phyloP scores from a whole-genome alignment of 2,113 vertebrate genomes.

The Laticauda colubrina region DNA sequence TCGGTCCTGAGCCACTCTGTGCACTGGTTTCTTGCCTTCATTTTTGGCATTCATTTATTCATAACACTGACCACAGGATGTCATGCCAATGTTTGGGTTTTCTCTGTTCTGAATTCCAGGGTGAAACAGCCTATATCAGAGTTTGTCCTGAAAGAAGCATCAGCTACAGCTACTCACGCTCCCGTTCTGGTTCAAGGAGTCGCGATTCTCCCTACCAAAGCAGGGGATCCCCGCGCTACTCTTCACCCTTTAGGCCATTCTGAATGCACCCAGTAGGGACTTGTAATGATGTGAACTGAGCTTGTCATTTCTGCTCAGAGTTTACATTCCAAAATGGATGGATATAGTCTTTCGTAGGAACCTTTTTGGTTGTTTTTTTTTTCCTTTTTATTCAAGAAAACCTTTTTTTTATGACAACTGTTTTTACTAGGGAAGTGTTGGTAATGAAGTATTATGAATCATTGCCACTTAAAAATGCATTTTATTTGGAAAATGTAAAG shows the following conservation, averaged over 20 bases:
- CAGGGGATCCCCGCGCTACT: slow-evolving; percentile 86
- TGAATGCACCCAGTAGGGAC: slow-evolving; percentile 65
- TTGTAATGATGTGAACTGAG: slow-evolving; percentile 63
- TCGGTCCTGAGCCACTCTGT: not conserved
- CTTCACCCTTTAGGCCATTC: slow-evolving; percentile 79
- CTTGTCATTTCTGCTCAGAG: slow-evolving; percentile 61
- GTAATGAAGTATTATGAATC: slow-evolving; percentile 59
- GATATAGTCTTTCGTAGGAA: slow-evolving; percentile 64
- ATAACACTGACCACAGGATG: slow-evolving; percentile 13
- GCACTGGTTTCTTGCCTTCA: not conserved
- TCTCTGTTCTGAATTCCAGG: slow-evolving; percentile 70
- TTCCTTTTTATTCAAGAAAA: slow-evolving; percentile 46
- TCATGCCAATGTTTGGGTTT: slow-evolving; percentile 30
- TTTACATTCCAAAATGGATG: slow-evolving; percentile 72
- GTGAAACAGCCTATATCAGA: slow-evolving; percentile 87
- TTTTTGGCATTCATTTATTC: slow-evolving; percentile 26
- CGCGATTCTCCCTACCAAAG: slow-evolving; percentile 86
- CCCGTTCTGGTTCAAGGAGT: slow-evolving; percentile 86
- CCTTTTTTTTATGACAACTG: slow-evolving; percentile 48
- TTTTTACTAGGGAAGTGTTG: slow-evolving; percentile 62
- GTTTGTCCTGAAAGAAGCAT: slow-evolving; percentile 84
- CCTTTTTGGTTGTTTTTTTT: slow-evolving; percentile 55
- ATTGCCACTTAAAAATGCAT: slow-evolving; percentile 47
- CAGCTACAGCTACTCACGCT: slow-evolving; percentile 83
- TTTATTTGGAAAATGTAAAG: slow-evolving; percentile 60